Base-by-base conservation (phyloP, 2,888 invertebrate genomes). In the Drosophila aldrichi region DNA sequence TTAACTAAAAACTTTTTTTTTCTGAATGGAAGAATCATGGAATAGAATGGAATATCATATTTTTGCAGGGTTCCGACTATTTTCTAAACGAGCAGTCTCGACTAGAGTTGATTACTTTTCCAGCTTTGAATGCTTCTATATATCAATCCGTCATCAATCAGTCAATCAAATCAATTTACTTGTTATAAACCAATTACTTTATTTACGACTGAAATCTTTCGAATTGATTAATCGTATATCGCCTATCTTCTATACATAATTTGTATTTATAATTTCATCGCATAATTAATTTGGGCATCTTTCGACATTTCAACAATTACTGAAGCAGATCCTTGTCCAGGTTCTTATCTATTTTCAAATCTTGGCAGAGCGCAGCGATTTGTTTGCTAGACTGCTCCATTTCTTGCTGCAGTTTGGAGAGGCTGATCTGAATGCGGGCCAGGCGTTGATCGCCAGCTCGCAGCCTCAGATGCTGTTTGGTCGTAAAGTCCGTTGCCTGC, bases 401-500 rank as follows among this genome's bases (percentile, higher is more conserved):
- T 49, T 81, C 81, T 8, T 51, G 61, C 7, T 70, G 66, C 29
- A 85, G 66, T 18, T 76, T 69, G 49, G 67, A n/a, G 14, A 85
- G 52, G 32, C 70, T 62, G 29, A 77, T 52, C 62, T 82, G 65
- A 56, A 85, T 55, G 7, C 74, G 74, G 9, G 82, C 79, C 69
- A 85, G 65, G 1, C 79, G 79, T 55, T 79, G 32, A 59, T 87
- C 75, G 2, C 85, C 85, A 12, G 68, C 77, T n/a, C 62, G 74
- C 1, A 85, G 70, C 41, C 61, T 82, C 12, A 75, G 29, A 49
- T 76, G 68, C 70, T 84, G 85, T 1, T 41, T 74, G 22, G 55
- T 29, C 38, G 76, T 77, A 36, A 84, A 77, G 22, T 75, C 81
- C 7, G 67, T 61, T 43, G 65, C 40, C 32, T 74, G 55, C 10